Evolutionary conservation across 2,797 vertebrate species (phyloP).

Genomic region (Argyrosomus regius): DNA sequence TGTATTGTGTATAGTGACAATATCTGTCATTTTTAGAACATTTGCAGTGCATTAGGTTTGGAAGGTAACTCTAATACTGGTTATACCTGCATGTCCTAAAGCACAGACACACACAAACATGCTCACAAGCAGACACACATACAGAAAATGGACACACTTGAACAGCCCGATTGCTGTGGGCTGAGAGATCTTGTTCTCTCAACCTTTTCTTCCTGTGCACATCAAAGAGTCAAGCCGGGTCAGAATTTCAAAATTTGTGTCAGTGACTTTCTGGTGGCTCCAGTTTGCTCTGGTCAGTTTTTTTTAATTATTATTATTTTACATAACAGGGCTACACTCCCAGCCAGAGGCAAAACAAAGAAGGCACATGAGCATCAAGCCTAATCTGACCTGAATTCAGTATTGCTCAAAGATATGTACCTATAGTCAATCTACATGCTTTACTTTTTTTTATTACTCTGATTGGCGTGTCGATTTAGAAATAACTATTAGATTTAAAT

Average conservation of each 20-base stretch:
- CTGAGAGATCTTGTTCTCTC: background rate
- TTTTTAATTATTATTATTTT: background rate
- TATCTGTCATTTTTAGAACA: background rate
- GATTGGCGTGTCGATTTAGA: slow-evolving; percentile 18
- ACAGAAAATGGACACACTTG: background rate
- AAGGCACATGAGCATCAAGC: background rate
- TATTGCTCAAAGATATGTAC: background rate
- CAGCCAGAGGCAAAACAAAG: background rate
- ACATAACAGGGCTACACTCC: background rate
- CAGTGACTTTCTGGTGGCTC: background rate
- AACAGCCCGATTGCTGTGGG: background rate
- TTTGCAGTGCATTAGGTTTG: background rate
- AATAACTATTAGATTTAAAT: slow-evolving; percentile 42
- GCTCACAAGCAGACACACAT: background rate
- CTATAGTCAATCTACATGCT: background rate
- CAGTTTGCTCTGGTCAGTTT: background rate
- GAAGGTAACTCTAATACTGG: background rate
- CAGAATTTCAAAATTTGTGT: background rate
- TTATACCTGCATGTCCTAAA: background rate
- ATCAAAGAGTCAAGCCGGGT: background rate
- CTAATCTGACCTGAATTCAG: background rate
- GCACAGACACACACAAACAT: background rate
- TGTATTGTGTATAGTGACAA: background rate
- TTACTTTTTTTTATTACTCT: background rate
- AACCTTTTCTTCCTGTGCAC: background rate